phyloP scores from a whole-genome alignment of 1,140 invertebrate genomes.

The Pseudomyrmex concolor region DNA sequence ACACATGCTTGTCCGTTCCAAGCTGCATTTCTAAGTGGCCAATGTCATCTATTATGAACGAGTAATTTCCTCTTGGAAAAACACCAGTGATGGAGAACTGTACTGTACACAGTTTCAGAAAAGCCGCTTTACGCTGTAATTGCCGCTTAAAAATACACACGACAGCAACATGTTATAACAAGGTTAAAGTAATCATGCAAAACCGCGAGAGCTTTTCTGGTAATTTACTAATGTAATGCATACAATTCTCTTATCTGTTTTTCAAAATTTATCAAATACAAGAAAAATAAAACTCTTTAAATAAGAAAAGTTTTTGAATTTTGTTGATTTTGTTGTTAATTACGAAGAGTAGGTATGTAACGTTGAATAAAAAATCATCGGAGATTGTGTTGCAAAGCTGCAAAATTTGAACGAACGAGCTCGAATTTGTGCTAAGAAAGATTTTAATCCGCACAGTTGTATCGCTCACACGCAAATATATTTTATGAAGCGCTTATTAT shows the following conservation, averaged over 20 bases:
- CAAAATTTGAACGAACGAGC: not conserved
- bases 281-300: no score
- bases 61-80: conserved; percentile 52
- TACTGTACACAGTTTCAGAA: conserved; percentile 10
- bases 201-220: not conserved
- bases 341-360: not conserved
- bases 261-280: no score
- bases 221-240: not conserved
- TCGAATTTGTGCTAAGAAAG: not conserved
- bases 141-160: conserved; percentile 41
- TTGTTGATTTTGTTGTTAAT: no score
- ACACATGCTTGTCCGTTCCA: conserved; percentile 20
- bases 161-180: conserved; percentile 15
- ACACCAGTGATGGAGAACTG: conserved; percentile 17
- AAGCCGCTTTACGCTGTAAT: conserved; percentile 26
- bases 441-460: conserved; percentile 20
- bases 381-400: not conserved
- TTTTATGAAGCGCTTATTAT: conserved; percentile 31
- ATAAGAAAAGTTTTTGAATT: no score
- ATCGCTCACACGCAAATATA: not conserved
- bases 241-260: no score
- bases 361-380: not conserved
- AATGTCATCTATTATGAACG: conserved; percentile 49
- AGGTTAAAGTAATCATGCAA: conserved; percentile 23
- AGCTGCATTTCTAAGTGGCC: conserved; percentile 51